A percentile compares a stretch with the other conserved stretches of the same genome.
These are phyloP conservation scores for Helicoverpa armigera DNA, from an alignment of 1,140 invertebrate species.

Conservation along the genomic window DNA sequence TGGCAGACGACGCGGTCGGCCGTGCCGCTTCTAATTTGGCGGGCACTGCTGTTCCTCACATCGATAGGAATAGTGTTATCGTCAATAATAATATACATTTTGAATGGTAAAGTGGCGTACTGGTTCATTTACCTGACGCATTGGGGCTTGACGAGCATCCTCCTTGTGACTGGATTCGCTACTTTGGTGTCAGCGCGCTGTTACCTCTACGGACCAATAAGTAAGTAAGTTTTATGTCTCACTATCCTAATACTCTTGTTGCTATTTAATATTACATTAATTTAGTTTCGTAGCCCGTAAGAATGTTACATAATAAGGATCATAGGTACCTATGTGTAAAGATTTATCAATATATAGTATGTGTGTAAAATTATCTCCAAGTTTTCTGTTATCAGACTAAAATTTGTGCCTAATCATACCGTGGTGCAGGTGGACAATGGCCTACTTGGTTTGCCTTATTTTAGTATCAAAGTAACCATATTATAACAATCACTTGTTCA, in stretches of 20 bases:
- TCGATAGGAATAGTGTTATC: constrained; percentile 71
- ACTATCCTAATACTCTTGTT: neutral
- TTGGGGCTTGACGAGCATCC: constrained; percentile 73
- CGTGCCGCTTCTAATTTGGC: constrained; percentile 73
- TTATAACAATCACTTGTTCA: too few relatives aligned
- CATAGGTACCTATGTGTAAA: too few relatives aligned
- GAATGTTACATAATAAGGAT: too few relatives aligned
- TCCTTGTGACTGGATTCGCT: constrained; percentile 71
- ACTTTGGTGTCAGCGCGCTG: constrained; percentile 69
- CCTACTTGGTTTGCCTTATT: too few relatives aligned
- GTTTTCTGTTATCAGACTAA: too few relatives aligned
- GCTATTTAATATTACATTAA: too few relatives aligned
- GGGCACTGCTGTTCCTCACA: constrained; percentile 70
- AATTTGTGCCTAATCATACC: too few relatives aligned
- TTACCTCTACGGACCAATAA: constrained; percentile 75
- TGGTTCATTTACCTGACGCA: constrained; percentile 83
- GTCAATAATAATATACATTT: constrained; percentile 68
- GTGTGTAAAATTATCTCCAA: too few relatives aligned
- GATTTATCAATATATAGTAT: too few relatives aligned
- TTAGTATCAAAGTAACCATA: too few relatives aligned
- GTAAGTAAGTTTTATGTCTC: constrained; percentile 62
- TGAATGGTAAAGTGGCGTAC: constrained; percentile 61
- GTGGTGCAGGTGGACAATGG: too few relatives aligned
- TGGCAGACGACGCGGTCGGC: constrained; percentile 76
- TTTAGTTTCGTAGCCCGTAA: too few relatives aligned